These are phyloP conservation scores for Leptobrachium ailaonicum DNA, from an alignment of 2,113 vertebrate species.

Conservation along the genomic window DNA sequence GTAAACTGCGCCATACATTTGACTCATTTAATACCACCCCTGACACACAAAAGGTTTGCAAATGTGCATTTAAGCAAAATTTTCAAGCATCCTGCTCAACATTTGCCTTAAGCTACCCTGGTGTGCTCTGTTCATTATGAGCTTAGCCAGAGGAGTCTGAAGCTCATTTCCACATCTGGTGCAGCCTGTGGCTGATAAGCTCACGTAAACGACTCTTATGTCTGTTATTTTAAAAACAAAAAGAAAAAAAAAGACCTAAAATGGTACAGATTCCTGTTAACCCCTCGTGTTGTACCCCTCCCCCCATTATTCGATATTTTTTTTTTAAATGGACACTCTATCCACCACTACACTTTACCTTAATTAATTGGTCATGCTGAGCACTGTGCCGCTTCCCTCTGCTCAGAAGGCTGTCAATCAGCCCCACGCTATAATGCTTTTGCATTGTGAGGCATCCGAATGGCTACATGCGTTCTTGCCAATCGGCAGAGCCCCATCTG, in stretches of 20 bases:
- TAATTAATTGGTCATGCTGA: no score
- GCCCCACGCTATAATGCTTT: no score
- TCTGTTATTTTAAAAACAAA: background rate
- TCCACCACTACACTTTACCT: no score
- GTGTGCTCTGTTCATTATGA: constrained; percentile 39
- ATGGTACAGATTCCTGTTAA: background rate
- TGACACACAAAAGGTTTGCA: constrained; percentile 36
- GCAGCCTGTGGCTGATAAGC: constrained; percentile 30
- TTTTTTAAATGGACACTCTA: no score
- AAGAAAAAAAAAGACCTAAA: background rate
- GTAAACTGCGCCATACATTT: constrained; percentile 13
- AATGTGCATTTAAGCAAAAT: constrained; percentile 42
- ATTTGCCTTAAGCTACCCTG: constrained; percentile 41
- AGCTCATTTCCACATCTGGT: constrained; percentile 38
- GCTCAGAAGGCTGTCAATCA: no score
- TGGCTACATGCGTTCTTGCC: no score
- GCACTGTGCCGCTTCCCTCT: no score
- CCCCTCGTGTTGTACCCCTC: background rate
- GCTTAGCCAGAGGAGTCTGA: constrained; percentile 36
- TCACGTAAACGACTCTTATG: constrained; percentile 21
- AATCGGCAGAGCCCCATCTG: no score
- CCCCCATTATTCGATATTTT: no score
- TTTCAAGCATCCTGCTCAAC: constrained; percentile 33
- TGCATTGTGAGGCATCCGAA: no score
- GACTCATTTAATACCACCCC: constrained; percentile 38